phyloP scores from a whole-genome alignment of 2,888 invertebrate species.

The Acanthoscelides obtectus region DNA sequence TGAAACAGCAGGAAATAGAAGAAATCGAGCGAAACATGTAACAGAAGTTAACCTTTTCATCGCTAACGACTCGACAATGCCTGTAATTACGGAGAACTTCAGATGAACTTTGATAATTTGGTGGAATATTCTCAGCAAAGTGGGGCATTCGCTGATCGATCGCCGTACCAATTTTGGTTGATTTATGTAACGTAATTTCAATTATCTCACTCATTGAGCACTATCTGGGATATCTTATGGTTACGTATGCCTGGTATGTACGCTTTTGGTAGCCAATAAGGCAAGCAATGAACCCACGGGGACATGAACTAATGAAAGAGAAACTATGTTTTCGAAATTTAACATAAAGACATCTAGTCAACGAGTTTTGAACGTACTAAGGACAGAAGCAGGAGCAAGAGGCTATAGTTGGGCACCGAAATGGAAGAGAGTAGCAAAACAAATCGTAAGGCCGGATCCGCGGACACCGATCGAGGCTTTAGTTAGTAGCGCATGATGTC shows the following conservation, averaged over 20 bases:
- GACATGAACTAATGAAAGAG: too few relatives aligned
- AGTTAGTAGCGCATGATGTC: too few relatives aligned
- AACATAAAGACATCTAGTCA: too few relatives aligned
- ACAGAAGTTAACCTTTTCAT: background rate
- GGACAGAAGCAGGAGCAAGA: too few relatives aligned
- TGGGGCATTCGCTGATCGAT: background rate
- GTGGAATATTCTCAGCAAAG: constrained; percentile 6
- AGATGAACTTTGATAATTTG: constrained; percentile 9
- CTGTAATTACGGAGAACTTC: constrained; percentile 3
- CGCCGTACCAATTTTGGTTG: background rate
- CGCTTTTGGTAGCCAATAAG: background rate
- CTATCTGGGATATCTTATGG: background rate
- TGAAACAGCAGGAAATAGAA: background rate
- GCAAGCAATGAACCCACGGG: too few relatives aligned
- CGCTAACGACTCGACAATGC: background rate
- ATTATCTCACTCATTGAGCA: background rate
- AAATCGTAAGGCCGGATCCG: too few relatives aligned
- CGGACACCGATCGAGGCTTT: too few relatives aligned
- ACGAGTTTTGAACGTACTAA: too few relatives aligned
- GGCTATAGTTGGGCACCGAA: too few relatives aligned
- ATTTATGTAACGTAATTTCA: constrained; percentile 6
- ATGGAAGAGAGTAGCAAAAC: too few relatives aligned
- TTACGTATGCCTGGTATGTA: background rate
- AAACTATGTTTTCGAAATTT: too few relatives aligned
- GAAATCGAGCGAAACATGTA: background rate